A percentile compares a stretch with the other conserved stretches of the same genome.
phyloP scores from a whole-genome alignment of 2,113 vertebrate genomes.

The Bettongia penicillata region DNA sequence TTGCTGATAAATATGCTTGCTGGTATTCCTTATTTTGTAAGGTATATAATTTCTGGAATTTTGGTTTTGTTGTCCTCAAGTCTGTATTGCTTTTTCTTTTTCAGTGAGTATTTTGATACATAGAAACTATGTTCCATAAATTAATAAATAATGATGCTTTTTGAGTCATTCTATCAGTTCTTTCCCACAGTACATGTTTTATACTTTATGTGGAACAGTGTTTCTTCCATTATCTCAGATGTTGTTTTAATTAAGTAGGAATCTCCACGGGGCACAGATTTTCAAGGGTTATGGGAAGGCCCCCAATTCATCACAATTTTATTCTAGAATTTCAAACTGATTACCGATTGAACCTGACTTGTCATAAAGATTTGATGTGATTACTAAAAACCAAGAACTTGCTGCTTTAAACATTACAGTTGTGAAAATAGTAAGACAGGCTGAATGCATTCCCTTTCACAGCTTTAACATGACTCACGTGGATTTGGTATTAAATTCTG shows the following conservation, averaged over 20 bases:
- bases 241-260: neutral
- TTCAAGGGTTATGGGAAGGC: neutral
- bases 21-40: neutral
- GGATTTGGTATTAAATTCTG: neutral
- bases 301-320: neutral
- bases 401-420: neutral
- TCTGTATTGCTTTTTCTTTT: neutral
- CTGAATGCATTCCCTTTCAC: neutral
- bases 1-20: neutral
- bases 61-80: neutral
- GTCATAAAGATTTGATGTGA: neutral
- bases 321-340: constrained; percentile 34
- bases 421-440: neutral
- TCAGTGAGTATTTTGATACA: neutral
- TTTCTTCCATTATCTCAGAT: constrained; percentile 37
- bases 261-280: neutral
- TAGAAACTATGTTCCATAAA: neutral
- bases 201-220: neutral
- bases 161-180: neutral
- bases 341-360: neutral
- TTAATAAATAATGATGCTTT: neutral
- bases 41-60: neutral
- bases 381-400: neutral
- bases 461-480: neutral
- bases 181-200: neutral